Conservation (phyloP, 2,797 vertebrate species). For the Phrynocephalus forsythii region DNA sequence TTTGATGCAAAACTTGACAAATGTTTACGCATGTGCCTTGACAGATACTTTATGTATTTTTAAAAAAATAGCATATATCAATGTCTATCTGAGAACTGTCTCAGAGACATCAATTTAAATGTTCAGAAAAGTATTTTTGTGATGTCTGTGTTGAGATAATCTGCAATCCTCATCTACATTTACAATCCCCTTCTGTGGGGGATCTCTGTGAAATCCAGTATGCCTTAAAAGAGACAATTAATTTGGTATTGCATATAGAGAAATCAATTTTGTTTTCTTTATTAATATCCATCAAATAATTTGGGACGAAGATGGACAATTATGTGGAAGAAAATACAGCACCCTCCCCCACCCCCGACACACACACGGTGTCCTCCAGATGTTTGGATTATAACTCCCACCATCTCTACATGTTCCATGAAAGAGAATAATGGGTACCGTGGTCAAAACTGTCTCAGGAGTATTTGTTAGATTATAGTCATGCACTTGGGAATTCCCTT, state of each 20-base stretch:
- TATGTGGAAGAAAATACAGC: background rate
- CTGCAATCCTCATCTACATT: background rate
- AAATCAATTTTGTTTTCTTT: background rate
- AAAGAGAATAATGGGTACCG: no score
- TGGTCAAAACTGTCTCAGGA: no score
- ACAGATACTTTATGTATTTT: slow-evolving; percentile 46
- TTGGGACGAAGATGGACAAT: background rate
- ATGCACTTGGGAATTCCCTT: no score
- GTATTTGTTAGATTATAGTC: no score
- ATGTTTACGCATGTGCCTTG: slow-evolving; percentile 30
- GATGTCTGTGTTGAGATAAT: background rate
- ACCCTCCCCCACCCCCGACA: background rate
- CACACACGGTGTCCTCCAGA: background rate
- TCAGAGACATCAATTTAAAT: slow-evolving; percentile 49
- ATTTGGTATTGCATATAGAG: background rate
- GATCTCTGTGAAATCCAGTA: background rate
- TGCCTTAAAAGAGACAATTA: background rate
- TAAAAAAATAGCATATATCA: slow-evolving; percentile 45
- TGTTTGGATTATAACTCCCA: background rate
- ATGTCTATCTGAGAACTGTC: slow-evolving; percentile 39
- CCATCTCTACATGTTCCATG: background rate
- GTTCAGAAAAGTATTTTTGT: slow-evolving; percentile 6
- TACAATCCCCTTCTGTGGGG: background rate
- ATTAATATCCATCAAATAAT: background rate
- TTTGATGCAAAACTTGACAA: slow-evolving; percentile 60